phyloP scores from a whole-genome alignment of 2,113 vertebrate species.

The Pica pica region DNA sequence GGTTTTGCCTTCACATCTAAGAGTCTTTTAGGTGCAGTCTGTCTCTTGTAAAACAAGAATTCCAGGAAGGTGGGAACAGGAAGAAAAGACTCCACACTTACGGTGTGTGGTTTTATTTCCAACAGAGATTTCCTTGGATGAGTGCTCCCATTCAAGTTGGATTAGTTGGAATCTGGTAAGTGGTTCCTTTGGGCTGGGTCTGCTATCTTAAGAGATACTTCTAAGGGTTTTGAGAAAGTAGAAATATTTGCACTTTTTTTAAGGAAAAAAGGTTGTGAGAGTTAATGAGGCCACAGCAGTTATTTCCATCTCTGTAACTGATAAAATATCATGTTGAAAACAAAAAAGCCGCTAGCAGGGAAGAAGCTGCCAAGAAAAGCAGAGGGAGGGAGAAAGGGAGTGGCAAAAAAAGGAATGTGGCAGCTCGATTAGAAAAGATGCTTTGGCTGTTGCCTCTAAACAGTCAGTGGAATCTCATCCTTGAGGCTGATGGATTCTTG shows the following conservation, averaged over 20 bases:
- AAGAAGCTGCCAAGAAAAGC: not conserved
- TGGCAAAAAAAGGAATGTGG: not conserved
- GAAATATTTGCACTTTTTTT: not conserved
- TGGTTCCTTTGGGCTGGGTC: not conserved
- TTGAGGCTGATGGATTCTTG: not conserved
- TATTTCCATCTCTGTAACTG: not conserved
- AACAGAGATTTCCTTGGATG: constrained; percentile 94
- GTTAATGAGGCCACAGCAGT: not conserved
- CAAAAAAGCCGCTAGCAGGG: not conserved
- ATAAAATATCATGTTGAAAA: not conserved
- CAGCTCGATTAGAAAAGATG: not conserved
- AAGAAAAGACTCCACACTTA: not conserved
- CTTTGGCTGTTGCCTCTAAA: not conserved
- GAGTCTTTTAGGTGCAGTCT: not conserved
- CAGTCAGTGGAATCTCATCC: not conserved
- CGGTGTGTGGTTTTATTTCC: not conserved
- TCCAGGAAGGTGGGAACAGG: not conserved
- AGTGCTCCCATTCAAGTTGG: constrained; percentile 96
- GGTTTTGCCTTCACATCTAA: not conserved
- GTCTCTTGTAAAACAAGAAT: not conserved
- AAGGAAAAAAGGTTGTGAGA: not conserved
- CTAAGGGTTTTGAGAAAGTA: not conserved
- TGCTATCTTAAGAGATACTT: not conserved
- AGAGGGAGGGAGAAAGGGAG: not conserved
- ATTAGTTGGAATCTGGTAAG: constrained; percentile 94